Evolutionary conservation across 1,140 invertebrate genomes (phyloP), one percentile per base, ranked within the genome.

Genomic region (Gyrodactylus bullatarudis): DNA sequence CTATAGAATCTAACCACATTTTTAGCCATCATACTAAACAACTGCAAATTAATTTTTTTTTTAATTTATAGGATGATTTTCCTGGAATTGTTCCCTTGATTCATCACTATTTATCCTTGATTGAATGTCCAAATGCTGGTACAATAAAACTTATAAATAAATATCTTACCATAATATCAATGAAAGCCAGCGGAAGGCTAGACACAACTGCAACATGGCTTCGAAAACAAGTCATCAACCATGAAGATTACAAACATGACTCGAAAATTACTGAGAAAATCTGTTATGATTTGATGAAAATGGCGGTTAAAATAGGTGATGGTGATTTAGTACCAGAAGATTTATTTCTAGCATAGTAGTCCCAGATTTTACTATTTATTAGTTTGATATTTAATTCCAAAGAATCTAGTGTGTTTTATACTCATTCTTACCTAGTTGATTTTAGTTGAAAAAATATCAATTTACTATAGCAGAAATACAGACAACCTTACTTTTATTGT

Each of bases 121-220:
- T 71, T 1, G 91, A 96, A 79, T 87, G 74, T 72, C 20, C 26
- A 1, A 75, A 76, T 25, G 75, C 76, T 19, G 91, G 94, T 79
- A 93, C 89, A 24, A 88, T 91, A 78, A 97, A 92, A 81, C 93
- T 91, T 1, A 88, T 98, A 76, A 87, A 89, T 80, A 89, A 95
- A 81, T 99, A 99, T 83, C 84, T 98, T 71, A 89, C 88, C 78
- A 85, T 98, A 68, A 97, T 99, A 78, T 86, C 89, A 78, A 84
- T 86, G 75, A 84, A 91, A 77, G 91, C 92, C 8, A 78, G 83
- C 78, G 80, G 80, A 20, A 76, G 76, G 68, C 74, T 79, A 25
- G 76, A 77, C 74, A 81, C 80, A 0, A 79, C 77, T 24, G 80
- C 81, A 0, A 83, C 86, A 25, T 98, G 91, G 89, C 87, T 97